phyloP scores from a whole-genome alignment of 2,113 vertebrate genomes.

The Atrichornis clamosus region DNA sequence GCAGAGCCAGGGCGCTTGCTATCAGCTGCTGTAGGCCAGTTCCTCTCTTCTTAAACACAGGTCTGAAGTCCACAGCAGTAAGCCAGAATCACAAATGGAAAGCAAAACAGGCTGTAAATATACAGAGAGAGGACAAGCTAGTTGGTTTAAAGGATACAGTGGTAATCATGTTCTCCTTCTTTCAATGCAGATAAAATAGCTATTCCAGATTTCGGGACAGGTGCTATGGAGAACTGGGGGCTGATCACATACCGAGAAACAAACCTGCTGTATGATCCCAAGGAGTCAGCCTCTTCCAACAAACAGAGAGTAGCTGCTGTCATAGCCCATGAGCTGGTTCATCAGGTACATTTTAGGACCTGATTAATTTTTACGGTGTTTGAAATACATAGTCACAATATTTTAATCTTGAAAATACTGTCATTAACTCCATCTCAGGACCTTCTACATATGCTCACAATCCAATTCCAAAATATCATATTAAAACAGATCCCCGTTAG shows the following conservation, averaged over 20 bases:
- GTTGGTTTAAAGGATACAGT: background rate
- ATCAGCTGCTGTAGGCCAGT: background rate
- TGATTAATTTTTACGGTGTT: background rate
- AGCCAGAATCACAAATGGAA: background rate
- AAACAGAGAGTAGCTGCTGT: slow-evolving; percentile 90
- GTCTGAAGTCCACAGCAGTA: background rate
- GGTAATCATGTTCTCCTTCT: background rate
- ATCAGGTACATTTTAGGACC: slow-evolving; percentile 81
- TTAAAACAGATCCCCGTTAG: background rate
- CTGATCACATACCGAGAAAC: slow-evolving; percentile 94
- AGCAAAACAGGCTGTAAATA: background rate
- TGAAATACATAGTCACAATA: background rate
- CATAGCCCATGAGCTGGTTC: slow-evolving; percentile 91
- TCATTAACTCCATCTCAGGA: background rate
- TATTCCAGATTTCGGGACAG: slow-evolving; percentile 97
- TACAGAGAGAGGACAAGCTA: background rate
- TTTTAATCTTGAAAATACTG: background rate
- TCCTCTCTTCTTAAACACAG: background rate
- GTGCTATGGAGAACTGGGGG: slow-evolving; percentile 99
- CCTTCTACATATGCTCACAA: background rate
- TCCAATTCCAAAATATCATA: background rate
- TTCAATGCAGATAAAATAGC: slow-evolving; percentile 89
- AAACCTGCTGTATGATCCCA: slow-evolving; percentile 88
- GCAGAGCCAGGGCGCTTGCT: background rate
- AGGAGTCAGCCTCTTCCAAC: slow-evolving; percentile 86